A percentile compares a stretch with the other conserved stretches of the same genome.
Conservation (phyloP, 1,140 invertebrate species). For the Delia radicum region DNA sequence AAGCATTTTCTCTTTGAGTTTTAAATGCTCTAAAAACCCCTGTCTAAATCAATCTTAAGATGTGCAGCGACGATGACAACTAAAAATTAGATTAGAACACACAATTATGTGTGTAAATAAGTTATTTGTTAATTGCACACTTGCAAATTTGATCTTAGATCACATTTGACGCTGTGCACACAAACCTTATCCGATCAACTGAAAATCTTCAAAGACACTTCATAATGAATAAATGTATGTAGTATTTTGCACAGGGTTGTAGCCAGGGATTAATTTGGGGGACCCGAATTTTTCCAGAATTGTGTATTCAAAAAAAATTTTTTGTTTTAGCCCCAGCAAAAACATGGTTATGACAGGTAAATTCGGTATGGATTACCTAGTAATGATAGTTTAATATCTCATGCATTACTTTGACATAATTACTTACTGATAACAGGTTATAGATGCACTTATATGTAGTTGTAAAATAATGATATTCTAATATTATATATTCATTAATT, state of each 20-base stretch:
- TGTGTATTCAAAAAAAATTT: neutral
- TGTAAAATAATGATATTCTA: too few relatives aligned
- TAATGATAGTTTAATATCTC: too few relatives aligned
- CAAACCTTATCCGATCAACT: neutral
- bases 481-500: too few relatives aligned
- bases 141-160: neutral
- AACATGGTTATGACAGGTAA: too few relatives aligned
- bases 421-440: too few relatives aligned
- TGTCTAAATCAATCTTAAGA: neutral
- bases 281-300: too few relatives aligned
- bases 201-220: neutral
- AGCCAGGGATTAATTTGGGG: neutral
- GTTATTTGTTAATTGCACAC: neutral
- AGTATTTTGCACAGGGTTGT: neutral
- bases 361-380: too few relatives aligned
- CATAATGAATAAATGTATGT: too few relatives aligned
- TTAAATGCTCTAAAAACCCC: neutral
- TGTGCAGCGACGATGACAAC: neutral
- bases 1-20: neutral
- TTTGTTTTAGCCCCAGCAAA: too few relatives aligned
- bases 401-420: too few relatives aligned
- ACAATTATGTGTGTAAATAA: neutral
- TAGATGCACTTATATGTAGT: too few relatives aligned
- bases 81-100: neutral
- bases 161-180: too few relatives aligned